These are phyloP conservation scores for Eristalinus aeneus DNA, from an alignment of 2,888 invertebrate species.

Conservation along the genomic window DNA sequence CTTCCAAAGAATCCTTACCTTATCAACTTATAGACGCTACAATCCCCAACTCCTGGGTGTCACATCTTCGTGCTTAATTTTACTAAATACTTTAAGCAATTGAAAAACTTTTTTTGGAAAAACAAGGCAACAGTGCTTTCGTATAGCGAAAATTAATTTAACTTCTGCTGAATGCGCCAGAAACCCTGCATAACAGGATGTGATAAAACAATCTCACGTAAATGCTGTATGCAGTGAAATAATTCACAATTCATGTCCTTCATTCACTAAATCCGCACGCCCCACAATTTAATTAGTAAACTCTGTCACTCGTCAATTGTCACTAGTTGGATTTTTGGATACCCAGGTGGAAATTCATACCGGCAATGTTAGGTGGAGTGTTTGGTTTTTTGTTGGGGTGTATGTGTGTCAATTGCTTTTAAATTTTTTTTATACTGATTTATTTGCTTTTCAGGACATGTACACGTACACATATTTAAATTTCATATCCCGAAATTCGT, in stretches of 20 bases:
- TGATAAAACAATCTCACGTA: not conserved
- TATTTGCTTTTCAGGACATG: too few relatives aligned
- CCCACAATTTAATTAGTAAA: slow-evolving; percentile 31
- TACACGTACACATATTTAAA: too few relatives aligned
- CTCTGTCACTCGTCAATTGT: slow-evolving; percentile 6
- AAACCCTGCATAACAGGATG: not conserved
- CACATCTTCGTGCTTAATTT: too few relatives aligned
- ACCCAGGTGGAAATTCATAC: not conserved
- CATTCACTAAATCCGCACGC: not conserved
- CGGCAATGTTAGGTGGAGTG: not conserved
- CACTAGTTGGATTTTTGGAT: not conserved
- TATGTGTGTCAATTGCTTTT: not conserved
- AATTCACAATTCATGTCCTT: not conserved
- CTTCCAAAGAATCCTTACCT: too few relatives aligned
- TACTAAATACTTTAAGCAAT: too few relatives aligned
- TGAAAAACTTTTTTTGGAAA: not conserved
- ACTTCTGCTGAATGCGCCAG: not conserved
- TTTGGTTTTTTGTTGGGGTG: not conserved
- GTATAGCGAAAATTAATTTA: not conserved
- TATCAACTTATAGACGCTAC: too few relatives aligned
- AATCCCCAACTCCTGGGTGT: too few relatives aligned
- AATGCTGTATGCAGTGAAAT: not conserved
- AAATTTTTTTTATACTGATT: too few relatives aligned
- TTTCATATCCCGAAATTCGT: too few relatives aligned
- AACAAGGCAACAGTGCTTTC: not conserved